Evolutionary conservation across 1,140 invertebrate species (phyloP).

Genomic region (Heterodera carotae): DNA sequence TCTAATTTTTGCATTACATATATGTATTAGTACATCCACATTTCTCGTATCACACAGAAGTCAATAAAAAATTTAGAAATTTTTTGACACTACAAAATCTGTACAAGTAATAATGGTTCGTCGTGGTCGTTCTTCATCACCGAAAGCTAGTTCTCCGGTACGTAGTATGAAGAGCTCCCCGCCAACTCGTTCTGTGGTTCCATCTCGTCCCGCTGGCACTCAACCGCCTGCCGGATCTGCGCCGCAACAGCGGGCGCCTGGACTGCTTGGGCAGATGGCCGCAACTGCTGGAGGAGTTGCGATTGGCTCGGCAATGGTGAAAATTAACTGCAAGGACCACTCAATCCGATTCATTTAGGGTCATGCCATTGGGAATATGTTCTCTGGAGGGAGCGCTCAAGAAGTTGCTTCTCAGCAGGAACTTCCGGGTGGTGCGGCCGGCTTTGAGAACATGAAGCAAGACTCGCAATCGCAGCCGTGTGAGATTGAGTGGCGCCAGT

Average conservation of each 20-base stretch:
- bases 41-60: too few relatives aligned
- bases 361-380: constrained; percentile 52
- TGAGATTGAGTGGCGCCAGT: constrained; percentile 55
- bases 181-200: constrained; percentile 10
- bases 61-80: too few relatives aligned
- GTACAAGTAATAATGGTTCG: constrained; percentile 26
- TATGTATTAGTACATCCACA: too few relatives aligned
- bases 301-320: constrained; percentile 63
- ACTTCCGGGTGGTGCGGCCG: neutral
- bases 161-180: constrained; percentile 34
- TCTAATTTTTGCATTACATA: too few relatives aligned
- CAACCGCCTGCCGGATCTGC: constrained; percentile 33
- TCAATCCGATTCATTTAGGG: constrained; percentile 33
- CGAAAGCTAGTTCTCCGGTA: constrained; percentile 42
- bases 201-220: constrained; percentile 21
- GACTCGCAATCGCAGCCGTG: constrained; percentile 48
- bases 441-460: constrained; percentile 28
- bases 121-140: constrained; percentile 42
- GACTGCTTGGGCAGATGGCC: constrained; percentile 60
- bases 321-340: neutral
- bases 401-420: constrained; percentile 27
- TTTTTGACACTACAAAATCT: too few relatives aligned
- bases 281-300: constrained; percentile 66
- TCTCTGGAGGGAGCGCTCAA: constrained; percentile 41
- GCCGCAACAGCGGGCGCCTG: constrained; percentile 51